These are phyloP conservation scores for Syrista parreyssii DNA, from an alignment of 2,888 invertebrate genomes.

Conservation along the genomic window DNA sequence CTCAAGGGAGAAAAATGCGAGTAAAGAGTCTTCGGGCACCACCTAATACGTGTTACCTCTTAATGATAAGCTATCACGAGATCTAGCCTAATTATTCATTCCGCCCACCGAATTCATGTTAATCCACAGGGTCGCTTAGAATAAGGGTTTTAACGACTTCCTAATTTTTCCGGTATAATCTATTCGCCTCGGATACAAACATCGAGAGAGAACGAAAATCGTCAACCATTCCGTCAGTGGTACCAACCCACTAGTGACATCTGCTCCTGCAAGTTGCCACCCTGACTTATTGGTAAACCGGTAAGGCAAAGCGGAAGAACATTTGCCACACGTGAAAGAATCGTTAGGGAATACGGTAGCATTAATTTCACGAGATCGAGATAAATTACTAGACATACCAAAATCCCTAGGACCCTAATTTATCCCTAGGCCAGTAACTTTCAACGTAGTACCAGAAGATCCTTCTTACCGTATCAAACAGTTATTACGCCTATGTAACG, in stretches of 20 bases:
- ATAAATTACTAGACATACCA: background rate
- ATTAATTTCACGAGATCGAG: background rate
- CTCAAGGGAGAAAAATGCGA: background rate
- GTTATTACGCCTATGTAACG: background rate
- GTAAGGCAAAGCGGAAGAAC: background rate
- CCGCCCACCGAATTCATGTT: conserved; percentile 14
- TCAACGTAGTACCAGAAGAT: background rate
- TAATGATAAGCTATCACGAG: conserved; percentile 24
- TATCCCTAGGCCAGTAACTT: background rate
- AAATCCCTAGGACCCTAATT: background rate
- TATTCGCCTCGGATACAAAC: background rate
- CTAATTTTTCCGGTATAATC: conserved; percentile 3
- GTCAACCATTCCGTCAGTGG: background rate
- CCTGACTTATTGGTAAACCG: background rate
- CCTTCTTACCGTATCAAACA: background rate
- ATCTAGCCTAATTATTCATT: conserved; percentile 21
- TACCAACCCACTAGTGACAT: background rate
- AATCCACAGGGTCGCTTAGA: conserved; percentile 9
- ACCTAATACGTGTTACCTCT: conserved; percentile 11
- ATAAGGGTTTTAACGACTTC: conserved; percentile 12
- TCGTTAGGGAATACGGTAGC: background rate
- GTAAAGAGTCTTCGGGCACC: background rate
- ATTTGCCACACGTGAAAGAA: background rate
- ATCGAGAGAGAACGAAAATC: background rate
- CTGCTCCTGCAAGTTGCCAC: background rate